phyloP scores from a whole-genome alignment of 1,140 invertebrate genomes.

The Conus ventricosus region DNA sequence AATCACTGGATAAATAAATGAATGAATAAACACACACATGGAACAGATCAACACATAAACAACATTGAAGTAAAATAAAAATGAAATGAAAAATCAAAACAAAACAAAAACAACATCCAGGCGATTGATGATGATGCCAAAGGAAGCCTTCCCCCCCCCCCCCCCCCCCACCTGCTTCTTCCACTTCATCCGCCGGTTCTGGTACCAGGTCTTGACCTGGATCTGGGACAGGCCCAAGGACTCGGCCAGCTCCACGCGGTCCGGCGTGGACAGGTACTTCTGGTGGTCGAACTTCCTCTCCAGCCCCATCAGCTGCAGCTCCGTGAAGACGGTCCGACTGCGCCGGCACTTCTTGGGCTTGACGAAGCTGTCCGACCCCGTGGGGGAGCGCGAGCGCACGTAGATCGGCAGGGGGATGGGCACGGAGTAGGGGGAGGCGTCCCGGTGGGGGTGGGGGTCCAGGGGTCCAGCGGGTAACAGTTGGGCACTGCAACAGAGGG shows the following conservation, averaged over 20 bases:
- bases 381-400: constrained; percentile 66
- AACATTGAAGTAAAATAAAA: too few species aligned
- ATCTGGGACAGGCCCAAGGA: constrained; percentile 95
- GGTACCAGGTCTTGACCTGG: constrained; percentile 82
- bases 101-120: too few species aligned
- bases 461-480: constrained; percentile 22
- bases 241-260: constrained; percentile 94
- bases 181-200: constrained; percentile 75
- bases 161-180: constrained; percentile 76
- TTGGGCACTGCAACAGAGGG: background rate
- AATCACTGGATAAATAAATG: too few species aligned
- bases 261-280: constrained; percentile 96
- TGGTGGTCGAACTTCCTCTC: constrained; percentile 97
- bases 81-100: too few species aligned
- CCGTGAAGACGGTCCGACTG: constrained; percentile 72
- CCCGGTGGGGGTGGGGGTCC: constrained; percentile 19
- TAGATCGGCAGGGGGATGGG: constrained; percentile 72
- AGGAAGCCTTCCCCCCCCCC: too few species aligned
- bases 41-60: too few species aligned
- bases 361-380: constrained; percentile 51
- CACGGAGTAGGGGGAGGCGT: constrained; percentile 44
- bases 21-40: too few species aligned
- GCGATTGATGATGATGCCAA: too few species aligned
- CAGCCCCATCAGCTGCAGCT: constrained; percentile 71
- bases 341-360: constrained; percentile 68